Percentiles rank a stretch among this genome's conserved stretches.
Conservation (phyloP, 2,113 vertebrate species). For the Chloroceryle aenea region DNA sequence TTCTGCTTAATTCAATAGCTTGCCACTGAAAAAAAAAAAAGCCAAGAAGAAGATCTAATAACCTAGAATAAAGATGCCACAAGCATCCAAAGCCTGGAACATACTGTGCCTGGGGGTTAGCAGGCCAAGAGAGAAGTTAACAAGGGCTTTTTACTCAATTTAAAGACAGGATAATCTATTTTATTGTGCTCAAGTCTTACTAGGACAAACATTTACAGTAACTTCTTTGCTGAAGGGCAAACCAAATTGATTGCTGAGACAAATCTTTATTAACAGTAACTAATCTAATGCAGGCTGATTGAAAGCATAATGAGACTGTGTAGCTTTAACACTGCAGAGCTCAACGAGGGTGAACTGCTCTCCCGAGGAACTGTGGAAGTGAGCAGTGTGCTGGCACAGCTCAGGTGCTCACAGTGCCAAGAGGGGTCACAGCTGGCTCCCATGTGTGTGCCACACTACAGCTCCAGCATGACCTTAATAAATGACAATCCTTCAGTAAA, state of each 20-base stretch:
- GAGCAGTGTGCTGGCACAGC: not conserved
- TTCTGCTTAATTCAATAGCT: not conserved
- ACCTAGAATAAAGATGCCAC: not conserved
- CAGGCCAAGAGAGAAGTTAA: not conserved
- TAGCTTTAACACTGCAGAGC: not conserved
- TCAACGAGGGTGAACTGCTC: not conserved
- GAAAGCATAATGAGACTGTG: not conserved
- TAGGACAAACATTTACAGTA: not conserved
- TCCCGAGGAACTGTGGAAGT: not conserved
- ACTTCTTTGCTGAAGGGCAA: not conserved
- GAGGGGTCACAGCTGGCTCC: not conserved
- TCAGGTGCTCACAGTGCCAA: not conserved
- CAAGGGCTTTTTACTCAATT: not conserved
- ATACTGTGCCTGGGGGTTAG: not conserved
- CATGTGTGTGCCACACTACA: fast-evolving
- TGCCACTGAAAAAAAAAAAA: not conserved
- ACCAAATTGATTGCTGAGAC: not conserved
- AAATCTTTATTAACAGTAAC: not conserved
- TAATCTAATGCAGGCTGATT: not conserved
- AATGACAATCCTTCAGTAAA: not conserved
- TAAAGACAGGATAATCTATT: not conserved
- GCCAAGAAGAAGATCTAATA: not conserved
- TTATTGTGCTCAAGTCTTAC: not conserved
- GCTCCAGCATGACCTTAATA: fast-evolving
- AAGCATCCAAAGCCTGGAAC: not conserved